Conservation (phyloP, 2,797 vertebrate species). For the Chloroceryle amazona region DNA sequence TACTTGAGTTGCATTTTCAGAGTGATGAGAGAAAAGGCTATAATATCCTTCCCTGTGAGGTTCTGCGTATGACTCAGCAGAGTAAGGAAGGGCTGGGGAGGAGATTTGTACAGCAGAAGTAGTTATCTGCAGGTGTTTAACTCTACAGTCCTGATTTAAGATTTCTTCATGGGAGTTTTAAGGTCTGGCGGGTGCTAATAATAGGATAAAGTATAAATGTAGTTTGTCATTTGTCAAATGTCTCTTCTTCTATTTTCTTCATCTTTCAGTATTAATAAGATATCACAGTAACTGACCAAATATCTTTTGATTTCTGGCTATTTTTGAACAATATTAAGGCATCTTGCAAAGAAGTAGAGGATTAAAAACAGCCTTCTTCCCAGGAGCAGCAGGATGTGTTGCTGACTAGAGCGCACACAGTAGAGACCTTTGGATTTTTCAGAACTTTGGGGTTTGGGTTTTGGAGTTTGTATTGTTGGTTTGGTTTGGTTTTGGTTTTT, state of each 20-base stretch:
- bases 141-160: background rate
- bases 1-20: background rate
- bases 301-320: background rate
- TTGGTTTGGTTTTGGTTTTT: background rate
- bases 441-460: background rate
- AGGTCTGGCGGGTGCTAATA: background rate
- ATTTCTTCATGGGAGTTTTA: background rate
- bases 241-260: background rate
- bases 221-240: constrained; percentile 15
- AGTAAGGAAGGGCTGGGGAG: background rate
- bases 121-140: background rate
- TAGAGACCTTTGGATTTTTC: background rate
- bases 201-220: constrained; percentile 20
- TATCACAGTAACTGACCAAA: background rate
- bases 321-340: background rate
- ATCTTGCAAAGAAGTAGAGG: background rate
- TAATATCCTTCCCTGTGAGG: background rate
- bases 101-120: background rate
- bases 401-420: background rate
- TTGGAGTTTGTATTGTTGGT: too few relatives aligned
- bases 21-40: background rate
- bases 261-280: constrained; percentile 22
- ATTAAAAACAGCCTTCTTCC: background rate
- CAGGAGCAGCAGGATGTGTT: background rate
- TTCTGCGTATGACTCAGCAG: background rate